Base-by-base conservation (phyloP, 30 jellyfish, hydroid and myxozoan species). In the Pseudorhiza aurosa region DNA sequence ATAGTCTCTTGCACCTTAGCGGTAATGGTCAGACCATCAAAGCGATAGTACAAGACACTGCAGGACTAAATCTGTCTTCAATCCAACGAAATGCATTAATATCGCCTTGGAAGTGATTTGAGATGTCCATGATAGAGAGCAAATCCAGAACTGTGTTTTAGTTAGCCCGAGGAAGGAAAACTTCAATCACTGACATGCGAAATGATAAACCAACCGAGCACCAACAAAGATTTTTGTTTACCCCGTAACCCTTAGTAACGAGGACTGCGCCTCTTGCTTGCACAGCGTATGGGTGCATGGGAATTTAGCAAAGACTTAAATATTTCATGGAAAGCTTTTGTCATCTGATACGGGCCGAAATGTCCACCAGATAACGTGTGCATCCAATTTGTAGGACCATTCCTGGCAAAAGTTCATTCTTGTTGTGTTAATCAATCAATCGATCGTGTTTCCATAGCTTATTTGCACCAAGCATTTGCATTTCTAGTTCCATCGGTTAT, bases 161-260 rank as follows among this genome's bases (percentile, higher is more conserved):
- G 78, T 64, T 64, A 7, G 59, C 78, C 78, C 62, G 78, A 64
- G 78, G 78, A 26, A 64, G 31, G n/a, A n/a, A n/a, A n/a, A n/a
- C n/a, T n/a, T n/a, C n/a, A n/a, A n/a, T n/a, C n/a, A 67, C 17
- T 45, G 58, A 45, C 81, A 45, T 67, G 81, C 68, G 27, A 67
- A 21, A 67, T 29, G 15, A 32, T 67, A 32, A 65, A 37, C 72
- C 72, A 58, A 58, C 50, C 2, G 72, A 58, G 24, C 72, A 58
- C 15, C 72, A 58, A 58, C 53, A 2, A 28, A 19, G 25, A 31
- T 2, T 10, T 58, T 4, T 58, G 50, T 58, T 58, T 67, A 67
- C 81, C 68, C 81, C 65, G 43, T 32, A 67, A 67, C 81, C 81
- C 81, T 32, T 67, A 67, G 81, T 67, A 45, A 67, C 81, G 18